These are phyloP conservation scores for Meles meles DNA, from an alignment of 2,113 vertebrate species.

Conservation along the genomic window DNA sequence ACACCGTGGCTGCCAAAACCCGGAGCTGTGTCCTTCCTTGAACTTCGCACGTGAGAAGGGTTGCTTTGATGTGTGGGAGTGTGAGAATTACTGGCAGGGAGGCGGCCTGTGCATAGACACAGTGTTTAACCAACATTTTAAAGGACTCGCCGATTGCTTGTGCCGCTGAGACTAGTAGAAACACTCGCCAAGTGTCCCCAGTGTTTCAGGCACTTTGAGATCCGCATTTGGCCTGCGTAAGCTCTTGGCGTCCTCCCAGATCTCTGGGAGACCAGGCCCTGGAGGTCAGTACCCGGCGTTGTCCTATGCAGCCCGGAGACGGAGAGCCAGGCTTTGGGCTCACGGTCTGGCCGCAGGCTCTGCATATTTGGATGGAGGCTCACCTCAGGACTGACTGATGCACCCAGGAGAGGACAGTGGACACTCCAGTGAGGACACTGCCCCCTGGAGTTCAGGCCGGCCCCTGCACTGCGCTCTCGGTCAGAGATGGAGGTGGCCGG, in stretches of 20 bases:
- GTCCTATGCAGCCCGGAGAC: background rate
- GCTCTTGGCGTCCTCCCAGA: background rate
- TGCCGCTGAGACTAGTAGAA: background rate
- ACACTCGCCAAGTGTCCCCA: too few relatives aligned
- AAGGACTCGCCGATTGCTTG: too few relatives aligned
- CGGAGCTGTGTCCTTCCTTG: background rate
- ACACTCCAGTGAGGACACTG: background rate
- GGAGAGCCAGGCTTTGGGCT: rapidly evolving
- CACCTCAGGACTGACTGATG: rapidly evolving
- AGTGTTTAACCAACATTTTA: background rate
- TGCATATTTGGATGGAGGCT: background rate
- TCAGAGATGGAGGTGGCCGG: background rate
- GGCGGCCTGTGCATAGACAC: background rate
- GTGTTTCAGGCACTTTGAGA: background rate
- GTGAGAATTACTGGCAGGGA: background rate
- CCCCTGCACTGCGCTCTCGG: rapidly evolving
- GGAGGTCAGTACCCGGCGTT: background rate
- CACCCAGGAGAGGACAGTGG: background rate
- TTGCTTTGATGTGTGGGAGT: rapidly evolving
- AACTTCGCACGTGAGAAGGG: background rate
- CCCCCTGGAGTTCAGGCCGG: background rate
- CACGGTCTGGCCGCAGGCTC: background rate
- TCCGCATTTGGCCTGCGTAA: background rate
- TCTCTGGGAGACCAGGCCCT: background rate
- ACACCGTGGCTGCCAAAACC: background rate